Base-by-base conservation (phyloP, 2,888 invertebrate genomes). In the Tipula vernalis region DNA sequence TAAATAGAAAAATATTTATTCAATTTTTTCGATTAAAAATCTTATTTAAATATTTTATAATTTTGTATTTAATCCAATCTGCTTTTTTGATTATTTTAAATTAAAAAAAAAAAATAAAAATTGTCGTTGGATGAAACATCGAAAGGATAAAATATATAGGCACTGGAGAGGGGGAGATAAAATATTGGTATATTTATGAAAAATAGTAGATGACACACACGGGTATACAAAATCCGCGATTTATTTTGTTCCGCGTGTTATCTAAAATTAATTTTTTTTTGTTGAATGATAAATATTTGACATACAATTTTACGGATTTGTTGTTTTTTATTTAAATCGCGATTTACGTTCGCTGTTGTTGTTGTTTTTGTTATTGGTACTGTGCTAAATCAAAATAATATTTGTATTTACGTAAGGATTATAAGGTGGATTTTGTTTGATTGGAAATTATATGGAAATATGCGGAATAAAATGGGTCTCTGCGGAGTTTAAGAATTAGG, bases 21-120 rank as follows among this genome's bases (percentile, higher is more conserved):
- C 28, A 71, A 71, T 71, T 71, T 51, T 71, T 71, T 71, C 71
- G 71, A 71, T 71, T 71, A 71, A 71, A 71, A 71, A 71, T 71
- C 71, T 71, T 71, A 71, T 71, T 71, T 71, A 71, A 71, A 71
- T 71, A 71, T 71, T 71, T 71, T 71, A 71, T 71, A 71, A 71
- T 71, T 71, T 71, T 71, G 28, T 71, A 71, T 71, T 71, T 71
- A 71, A 71, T 71, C 71, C 71, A 71, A 71, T 71, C 28, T 57
- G 15, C 4, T 57, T 57, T 57, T 57, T 57, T 57, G 47, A 47
- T 47, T 47, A 8, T 57, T 57, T 57, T 57, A 57, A 57, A 57
- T 57, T 57, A 6, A 6, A 6, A 57, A 57, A 57, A 15, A 15
- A 15, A 57, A 4, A 15, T 57, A n/a, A n/a, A n/a, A n/a, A 5